Conservation (phyloP, 2,113 vertebrate species). For the Ahaetulla prasina region DNA sequence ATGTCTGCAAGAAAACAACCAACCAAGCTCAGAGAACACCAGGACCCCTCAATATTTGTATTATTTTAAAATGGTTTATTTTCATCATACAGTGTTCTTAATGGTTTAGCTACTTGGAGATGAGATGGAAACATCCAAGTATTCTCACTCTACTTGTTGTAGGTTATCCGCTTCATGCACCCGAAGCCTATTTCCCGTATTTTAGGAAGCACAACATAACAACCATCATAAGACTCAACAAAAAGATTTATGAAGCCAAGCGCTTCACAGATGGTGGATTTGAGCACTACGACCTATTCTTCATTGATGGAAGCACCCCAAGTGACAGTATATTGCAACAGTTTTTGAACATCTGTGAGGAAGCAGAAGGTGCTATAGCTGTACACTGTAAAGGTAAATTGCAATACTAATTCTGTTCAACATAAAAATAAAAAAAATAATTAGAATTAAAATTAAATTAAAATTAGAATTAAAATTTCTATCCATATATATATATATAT, state of each 20-base stretch:
- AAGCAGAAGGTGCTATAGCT: constrained; percentile 81
- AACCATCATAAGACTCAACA: constrained; percentile 88
- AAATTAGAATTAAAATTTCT: background rate
- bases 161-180: constrained; percentile 96
- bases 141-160: constrained; percentile 10
- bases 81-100: background rate
- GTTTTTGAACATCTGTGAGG: constrained; percentile 89
- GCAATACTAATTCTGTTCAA: background rate
- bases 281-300: constrained; percentile 90
- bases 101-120: background rate
- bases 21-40: background rate
- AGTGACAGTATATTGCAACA: constrained; percentile 82
- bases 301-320: constrained; percentile 92
- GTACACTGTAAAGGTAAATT: constrained; percentile 96
- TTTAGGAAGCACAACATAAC: constrained; percentile 89
- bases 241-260: constrained; percentile 93
- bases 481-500: background rate
- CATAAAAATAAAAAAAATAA: too few species aligned
- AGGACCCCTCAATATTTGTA: background rate
- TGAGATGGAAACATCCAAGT: background rate
- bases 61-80: background rate
- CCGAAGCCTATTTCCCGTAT: constrained; percentile 95
- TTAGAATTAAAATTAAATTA: too few species aligned
- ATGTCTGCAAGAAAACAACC: background rate
- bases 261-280: constrained; percentile 92